Conservation (phyloP, 1,140 invertebrate genomes). For the Charaxes varanes region DNA sequence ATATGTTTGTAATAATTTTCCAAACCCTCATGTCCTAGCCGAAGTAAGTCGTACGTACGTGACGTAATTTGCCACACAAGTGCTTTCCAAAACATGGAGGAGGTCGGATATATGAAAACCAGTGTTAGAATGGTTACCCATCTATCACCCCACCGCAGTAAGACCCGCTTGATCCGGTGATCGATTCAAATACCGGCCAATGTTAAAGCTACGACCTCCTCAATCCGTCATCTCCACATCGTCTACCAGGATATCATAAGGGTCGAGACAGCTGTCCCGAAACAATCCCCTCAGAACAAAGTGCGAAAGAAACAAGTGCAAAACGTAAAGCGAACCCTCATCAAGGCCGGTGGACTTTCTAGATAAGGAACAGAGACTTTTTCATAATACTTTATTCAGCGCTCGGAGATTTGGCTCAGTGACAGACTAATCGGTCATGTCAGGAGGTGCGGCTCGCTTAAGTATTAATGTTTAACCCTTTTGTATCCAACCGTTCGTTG, state of each 20-base stretch:
- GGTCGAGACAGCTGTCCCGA: conserved; percentile 12
- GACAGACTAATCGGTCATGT: conserved; percentile 65
- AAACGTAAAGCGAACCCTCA: conserved; percentile 49
- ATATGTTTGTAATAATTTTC: no score
- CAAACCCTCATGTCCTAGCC: no score
- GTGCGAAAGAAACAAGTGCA: conserved; percentile 22
- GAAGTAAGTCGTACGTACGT: no score
- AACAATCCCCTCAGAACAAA: conserved; percentile 14
- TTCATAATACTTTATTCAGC: conserved; percentile 72
- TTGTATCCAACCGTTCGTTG: conserved; percentile 40
- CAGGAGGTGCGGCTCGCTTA: conserved; percentile 56
- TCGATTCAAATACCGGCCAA: no score
- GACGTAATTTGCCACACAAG: no score
- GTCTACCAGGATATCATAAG: conserved; percentile 3
- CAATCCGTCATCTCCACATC: no score
- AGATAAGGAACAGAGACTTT: conserved; percentile 64
- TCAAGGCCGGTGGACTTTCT: conserved; percentile 40
- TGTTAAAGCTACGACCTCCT: no score
- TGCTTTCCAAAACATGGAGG: no score
- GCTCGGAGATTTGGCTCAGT: conserved; percentile 60
- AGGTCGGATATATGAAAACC: no score
- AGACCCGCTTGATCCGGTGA: no score
- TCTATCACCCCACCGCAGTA: no score
- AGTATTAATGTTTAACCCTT: conserved; percentile 71
- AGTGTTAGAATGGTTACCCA: no score